Percentiles rank a stretch among this genome's conserved stretches.
phyloP scores from a whole-genome alignment of 2,113 vertebrate genomes.

The Polypterus bichir region DNA sequence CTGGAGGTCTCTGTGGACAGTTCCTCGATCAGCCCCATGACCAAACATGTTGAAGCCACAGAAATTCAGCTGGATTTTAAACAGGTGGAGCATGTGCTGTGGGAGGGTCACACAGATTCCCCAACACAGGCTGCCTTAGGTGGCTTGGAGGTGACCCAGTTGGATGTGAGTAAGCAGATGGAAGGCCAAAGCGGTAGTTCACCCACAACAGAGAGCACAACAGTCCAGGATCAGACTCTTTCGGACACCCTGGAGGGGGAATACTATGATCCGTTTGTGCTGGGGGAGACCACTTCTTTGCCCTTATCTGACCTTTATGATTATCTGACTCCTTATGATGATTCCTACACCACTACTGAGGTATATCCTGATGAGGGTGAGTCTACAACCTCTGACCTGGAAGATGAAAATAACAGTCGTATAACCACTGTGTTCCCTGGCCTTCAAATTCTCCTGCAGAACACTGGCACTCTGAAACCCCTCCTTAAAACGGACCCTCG shows the following conservation, averaged over 20 bases:
- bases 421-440: conserved; percentile 32
- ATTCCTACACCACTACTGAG: conserved; percentile 64
- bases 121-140: conserved; percentile 38
- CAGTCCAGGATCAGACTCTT: conserved; percentile 27
- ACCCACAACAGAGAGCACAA: conserved; percentile 21
- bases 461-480: neutral
- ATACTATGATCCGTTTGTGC: conserved; percentile 58
- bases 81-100: conserved; percentile 33
- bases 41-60: conserved; percentile 12
- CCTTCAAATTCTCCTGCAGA: conserved; percentile 23
- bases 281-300: conserved; percentile 64
- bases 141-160: conserved; percentile 36
- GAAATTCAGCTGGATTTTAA: conserved; percentile 14
- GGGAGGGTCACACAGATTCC: conserved; percentile 28
- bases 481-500: conserved; percentile 12
- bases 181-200: conserved; percentile 23
- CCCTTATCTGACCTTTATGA: conserved; percentile 66
- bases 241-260: conserved; percentile 59
- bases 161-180: conserved; percentile 33
- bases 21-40: neutral
- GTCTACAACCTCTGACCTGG: conserved; percentile 33
- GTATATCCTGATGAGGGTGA: conserved; percentile 59
- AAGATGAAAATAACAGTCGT: conserved; percentile 26
- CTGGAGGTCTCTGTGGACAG: conserved; percentile 26
- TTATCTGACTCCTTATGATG: conserved; percentile 75